Base-by-base conservation (phyloP, 2,888 invertebrate species). In the Sturmia bella region DNA sequence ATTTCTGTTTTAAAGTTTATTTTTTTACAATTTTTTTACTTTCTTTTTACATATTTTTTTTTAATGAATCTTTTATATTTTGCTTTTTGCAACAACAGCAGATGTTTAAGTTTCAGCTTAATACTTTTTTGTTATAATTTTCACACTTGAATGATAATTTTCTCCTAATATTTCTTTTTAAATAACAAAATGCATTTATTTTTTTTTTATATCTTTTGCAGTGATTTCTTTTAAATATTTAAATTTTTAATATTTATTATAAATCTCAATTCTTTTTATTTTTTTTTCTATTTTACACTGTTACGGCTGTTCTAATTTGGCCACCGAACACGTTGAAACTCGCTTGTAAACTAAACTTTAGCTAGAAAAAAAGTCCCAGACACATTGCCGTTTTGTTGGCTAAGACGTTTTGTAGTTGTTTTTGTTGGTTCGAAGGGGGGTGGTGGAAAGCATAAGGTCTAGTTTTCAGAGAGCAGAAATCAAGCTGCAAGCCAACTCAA, bases 331-430 rank as follows among this genome's bases (percentile, higher is more conserved):
- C 81, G 15, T 74, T 57, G 74, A 69, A 54, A 78, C 77, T 78
- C 64, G 81, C 63, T 78, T 82, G 52, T 27, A 70, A 77, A 82
- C 81, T 82, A 74, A 82, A 77, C 69, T 78, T 52, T 69, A 37
- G 72, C 59, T 72, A 64, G n/a, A n/a, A n/a, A 78, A 57, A 57
- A 64, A 41, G 54, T 32, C 73, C 73, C 73, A 79, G 73, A 72
- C 66, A 52, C 37, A 61, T 68, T 73, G 73, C 68, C 69, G 27
- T 32, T 59, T 48, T 21, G 19, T 66, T 70, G 24, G 45, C 39
- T 48, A 74, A 56, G 32, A 64, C 11, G 24, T 43, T 61, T 17
- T n/a, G 32, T 32, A 9, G 9, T 9, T 1, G 7, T 3, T 27
- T 6, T 3, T 27, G 3, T 3, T 6, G 27, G 27, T 27, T 27